Conservation (phyloP, 2,888 invertebrate genomes). For the Blastobasis lacticolella region DNA sequence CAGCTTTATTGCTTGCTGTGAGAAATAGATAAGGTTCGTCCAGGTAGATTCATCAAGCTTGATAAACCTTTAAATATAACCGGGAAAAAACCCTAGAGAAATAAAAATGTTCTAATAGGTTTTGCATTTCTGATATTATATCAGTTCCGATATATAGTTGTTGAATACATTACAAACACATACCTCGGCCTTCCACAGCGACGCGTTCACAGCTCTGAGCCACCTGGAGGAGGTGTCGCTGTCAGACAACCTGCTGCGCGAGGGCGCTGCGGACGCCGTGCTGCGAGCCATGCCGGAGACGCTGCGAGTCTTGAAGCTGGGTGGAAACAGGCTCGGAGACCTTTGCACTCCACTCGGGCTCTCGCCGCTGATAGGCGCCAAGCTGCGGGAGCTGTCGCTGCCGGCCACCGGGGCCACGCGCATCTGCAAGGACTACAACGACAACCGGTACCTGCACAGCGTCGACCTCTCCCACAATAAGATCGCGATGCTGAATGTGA, state of each 20-base stretch:
- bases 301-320: conserved; percentile 6
- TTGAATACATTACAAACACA: no score
- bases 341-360: conserved; percentile 8
- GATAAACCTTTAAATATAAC: no score
- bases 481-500: conserved; percentile 16
- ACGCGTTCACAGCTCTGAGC: conserved; percentile 8
- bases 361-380: not conserved
- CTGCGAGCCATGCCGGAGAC: conserved; percentile 12
- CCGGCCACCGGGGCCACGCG: conserved; percentile 7
- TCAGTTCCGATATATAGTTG: no score
- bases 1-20: no score
- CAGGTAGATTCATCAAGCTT: no score
- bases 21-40: no score
- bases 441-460: conserved; percentile 10
- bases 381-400: conserved; percentile 13
- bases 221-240: conserved; percentile 13
- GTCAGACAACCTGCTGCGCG: conserved; percentile 10
- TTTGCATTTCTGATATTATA: no score
- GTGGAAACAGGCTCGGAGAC: conserved; percentile 23
- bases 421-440: conserved; percentile 21
- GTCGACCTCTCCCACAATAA: conserved; percentile 20
- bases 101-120: no score
- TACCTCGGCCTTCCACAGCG: conserved; percentile 4
- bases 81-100: no score
- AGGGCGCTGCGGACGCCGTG: conserved; percentile 7